Evolutionary conservation across 2,888 invertebrate species (phyloP).

Genomic region (Drosophila fungiperda): DNA sequence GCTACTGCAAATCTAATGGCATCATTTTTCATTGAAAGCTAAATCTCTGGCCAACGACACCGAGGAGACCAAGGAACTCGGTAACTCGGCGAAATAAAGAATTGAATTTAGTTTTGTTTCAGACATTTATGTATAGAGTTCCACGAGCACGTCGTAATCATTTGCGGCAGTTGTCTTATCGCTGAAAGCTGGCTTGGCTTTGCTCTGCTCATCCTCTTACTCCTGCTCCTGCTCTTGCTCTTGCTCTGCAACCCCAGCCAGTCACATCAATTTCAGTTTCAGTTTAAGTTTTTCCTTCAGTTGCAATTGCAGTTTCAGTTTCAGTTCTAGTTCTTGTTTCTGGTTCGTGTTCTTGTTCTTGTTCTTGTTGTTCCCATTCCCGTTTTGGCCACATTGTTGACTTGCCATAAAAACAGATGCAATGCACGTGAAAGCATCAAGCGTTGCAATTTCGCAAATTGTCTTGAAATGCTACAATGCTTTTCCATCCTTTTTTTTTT

Average conservation of each 20-base stretch:
- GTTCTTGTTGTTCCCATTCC: conserved; percentile 26
- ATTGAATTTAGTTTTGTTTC: conserved; percentile 68
- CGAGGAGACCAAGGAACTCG: conserved; percentile 33
- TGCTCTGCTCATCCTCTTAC: conserved; percentile 5
- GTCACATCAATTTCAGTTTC: conserved; percentile 22
- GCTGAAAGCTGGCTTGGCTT: conserved; percentile 56
- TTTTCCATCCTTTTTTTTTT: conserved; percentile 61
- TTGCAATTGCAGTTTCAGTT: conserved; percentile 4
- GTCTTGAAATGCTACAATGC: conserved; percentile 76
- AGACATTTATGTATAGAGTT: conserved; percentile 68
- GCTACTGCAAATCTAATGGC: conserved; percentile 46
- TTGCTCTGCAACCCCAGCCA: conserved; percentile 5
- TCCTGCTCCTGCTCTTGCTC: not conserved
- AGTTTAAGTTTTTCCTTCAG: conserved; percentile 1
- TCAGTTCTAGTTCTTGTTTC: not conserved
- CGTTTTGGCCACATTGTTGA: conserved; percentile 68
- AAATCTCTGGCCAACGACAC: conserved; percentile 33
- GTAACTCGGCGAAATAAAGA: conserved; percentile 58
- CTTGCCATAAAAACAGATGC: conserved; percentile 73
- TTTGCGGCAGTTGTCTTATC: conserved; percentile 75
- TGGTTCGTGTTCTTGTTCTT: conserved; percentile 19
- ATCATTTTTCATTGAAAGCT: conserved; percentile 63
- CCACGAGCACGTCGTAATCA: conserved; percentile 73
- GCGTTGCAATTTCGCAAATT: conserved; percentile 76
- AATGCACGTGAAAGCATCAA: conserved; percentile 77